Evolutionary conservation across 2,113 vertebrate genomes (phyloP).

Genomic region (Antechinus flavipes): DNA sequence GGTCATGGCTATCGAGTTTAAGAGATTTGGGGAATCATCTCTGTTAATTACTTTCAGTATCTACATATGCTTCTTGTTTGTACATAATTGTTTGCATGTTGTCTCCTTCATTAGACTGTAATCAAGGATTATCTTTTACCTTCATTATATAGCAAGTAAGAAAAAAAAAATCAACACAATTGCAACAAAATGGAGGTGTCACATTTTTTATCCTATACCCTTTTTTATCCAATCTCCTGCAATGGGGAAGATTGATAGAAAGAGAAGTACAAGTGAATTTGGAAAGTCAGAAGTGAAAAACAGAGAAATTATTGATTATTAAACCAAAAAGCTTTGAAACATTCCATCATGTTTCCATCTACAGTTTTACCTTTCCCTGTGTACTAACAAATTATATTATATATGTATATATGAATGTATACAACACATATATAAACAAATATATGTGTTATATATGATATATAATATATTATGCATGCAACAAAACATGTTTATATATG

Average conservation of each 20-base stretch:
- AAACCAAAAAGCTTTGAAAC: too few relatives aligned
- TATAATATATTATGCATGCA: too few relatives aligned
- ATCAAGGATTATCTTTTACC: background rate
- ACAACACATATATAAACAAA: too few relatives aligned
- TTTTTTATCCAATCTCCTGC: background rate
- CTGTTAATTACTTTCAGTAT: background rate
- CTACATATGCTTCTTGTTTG: background rate
- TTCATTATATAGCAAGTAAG: background rate
- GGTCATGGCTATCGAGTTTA: background rate
- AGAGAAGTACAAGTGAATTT: too few relatives aligned
- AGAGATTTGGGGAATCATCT: background rate
- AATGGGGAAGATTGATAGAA: background rate
- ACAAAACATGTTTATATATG: too few relatives aligned
- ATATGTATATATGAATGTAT: too few relatives aligned
- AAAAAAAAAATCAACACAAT: background rate
- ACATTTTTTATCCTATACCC: background rate
- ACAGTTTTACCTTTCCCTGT: too few relatives aligned
- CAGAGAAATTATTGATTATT: too few relatives aligned
- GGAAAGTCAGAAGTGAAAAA: too few relatives aligned
- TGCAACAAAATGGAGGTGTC: background rate
- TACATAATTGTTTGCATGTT: background rate
- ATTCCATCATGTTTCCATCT: too few relatives aligned
- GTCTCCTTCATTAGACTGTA: background rate
- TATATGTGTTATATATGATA: too few relatives aligned
- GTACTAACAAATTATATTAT: too few relatives aligned